Percentiles rank a stretch among this genome's conserved stretches.
phyloP scores from a whole-genome alignment of 2,113 vertebrate species.

The Mus pahari region DNA sequence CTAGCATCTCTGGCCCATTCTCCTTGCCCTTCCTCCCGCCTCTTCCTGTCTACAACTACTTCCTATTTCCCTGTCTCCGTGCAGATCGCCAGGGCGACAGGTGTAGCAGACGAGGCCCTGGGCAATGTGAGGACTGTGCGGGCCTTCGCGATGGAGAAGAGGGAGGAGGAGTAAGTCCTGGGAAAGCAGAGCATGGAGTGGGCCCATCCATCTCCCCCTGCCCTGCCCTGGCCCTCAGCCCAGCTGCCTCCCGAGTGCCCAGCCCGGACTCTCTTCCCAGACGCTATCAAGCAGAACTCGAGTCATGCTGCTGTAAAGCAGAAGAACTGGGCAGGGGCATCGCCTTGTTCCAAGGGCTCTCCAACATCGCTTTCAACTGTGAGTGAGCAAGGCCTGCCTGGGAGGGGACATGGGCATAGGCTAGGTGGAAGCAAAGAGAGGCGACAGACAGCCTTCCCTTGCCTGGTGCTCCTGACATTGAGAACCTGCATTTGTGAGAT shows the following conservation, averaged over 20 bases:
- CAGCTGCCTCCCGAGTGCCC: background rate
- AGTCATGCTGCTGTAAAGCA: slow-evolving; percentile 90
- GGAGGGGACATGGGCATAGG: background rate
- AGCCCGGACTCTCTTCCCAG: slow-evolving; percentile 81
- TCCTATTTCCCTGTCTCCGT: background rate
- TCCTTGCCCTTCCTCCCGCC: rapidly evolving
- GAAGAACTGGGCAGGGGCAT: slow-evolving; percentile 94
- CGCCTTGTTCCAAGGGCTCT: slow-evolving; percentile 95
- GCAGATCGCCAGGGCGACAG: slow-evolving; percentile 94
- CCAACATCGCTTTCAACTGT: slow-evolving; percentile 96
- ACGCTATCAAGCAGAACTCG: slow-evolving; percentile 91
- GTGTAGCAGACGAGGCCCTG: slow-evolving; percentile 94
- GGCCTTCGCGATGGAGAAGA: slow-evolving; percentile 96
- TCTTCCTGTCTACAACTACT: background rate
- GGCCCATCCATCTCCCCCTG: background rate
- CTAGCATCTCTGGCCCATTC: rapidly evolving
- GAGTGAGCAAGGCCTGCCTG: slow-evolving; percentile 74
- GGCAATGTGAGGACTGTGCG: slow-evolving; percentile 95
- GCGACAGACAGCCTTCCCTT: rapidly evolving
- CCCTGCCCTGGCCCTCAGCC: rapidly evolving
- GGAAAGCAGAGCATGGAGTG: rapidly evolving
- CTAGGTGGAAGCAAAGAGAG: background rate
- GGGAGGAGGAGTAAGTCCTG: slow-evolving; percentile 86
- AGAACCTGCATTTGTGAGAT: background rate
- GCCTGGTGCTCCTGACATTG: too few relatives aligned